A percentile compares a stretch with the other conserved stretches of the same genome.
phyloP scores from a whole-genome alignment of 1,140 invertebrate genomes.

The Metaphire vulgaris region DNA sequence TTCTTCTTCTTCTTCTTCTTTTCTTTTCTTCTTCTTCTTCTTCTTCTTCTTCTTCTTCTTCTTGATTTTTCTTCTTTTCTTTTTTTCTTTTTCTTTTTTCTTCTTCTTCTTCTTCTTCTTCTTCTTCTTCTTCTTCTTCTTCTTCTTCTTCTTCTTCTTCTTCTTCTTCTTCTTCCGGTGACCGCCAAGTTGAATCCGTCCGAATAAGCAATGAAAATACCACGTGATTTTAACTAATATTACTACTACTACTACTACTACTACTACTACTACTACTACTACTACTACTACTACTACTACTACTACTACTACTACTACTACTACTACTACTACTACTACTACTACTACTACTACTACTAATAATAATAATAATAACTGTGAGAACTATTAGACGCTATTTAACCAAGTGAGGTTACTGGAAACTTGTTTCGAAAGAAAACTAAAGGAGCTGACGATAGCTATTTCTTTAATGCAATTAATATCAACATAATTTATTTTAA shows the following conservation, averaged over 20 bases:
- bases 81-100: background rate
- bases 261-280: background rate
- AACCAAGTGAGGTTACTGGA: too few species aligned
- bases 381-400: too few species aligned
- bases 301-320: background rate
- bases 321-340: background rate
- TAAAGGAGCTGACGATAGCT: too few species aligned
- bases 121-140: background rate
- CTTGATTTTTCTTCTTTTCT: too few species aligned
- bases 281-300: background rate
- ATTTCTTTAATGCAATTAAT: too few species aligned
- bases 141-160: slow-evolving; percentile 31
- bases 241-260: background rate
- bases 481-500: too few species aligned
- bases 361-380: too few species aligned
- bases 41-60: background rate
- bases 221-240: too few species aligned
- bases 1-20: too few species aligned
- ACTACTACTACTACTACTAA: too few species aligned
- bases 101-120: background rate
- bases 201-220: background rate
- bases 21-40: background rate
- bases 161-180: too few species aligned
- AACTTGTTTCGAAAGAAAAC: too few species aligned
- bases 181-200: slow-evolving; percentile 29